Evolutionary conservation across 2,888 invertebrate species (phyloP).

Genomic region (Synergus itoensis): DNA sequence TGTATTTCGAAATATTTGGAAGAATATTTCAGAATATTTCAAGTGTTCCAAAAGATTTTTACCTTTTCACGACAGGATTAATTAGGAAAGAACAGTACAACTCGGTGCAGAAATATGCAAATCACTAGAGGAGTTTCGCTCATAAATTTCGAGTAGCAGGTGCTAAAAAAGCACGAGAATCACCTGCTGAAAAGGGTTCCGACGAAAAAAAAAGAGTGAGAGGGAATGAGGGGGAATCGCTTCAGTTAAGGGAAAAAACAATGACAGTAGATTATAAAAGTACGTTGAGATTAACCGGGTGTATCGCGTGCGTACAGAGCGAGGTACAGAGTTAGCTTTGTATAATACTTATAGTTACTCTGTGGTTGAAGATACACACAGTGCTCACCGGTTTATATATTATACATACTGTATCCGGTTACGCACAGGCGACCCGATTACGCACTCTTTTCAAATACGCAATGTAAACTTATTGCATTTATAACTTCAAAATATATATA

Average conservation of each 20-base stretch:
- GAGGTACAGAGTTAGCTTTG: background rate
- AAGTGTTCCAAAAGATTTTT: no score
- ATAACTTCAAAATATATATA: no score
- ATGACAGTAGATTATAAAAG: constrained; percentile 13
- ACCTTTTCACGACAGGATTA: no score
- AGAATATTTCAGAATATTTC: no score
- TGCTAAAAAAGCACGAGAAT: background rate
- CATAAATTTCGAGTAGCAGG: background rate
- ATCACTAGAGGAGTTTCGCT: background rate
- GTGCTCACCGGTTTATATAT: constrained; percentile 19
- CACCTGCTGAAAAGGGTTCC: constrained; percentile 3
- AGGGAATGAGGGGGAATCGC: background rate
- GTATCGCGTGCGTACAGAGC: background rate
- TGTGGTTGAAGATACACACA: background rate
- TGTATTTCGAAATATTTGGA: no score
- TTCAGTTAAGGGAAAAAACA: background rate
- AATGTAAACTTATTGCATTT: no score
- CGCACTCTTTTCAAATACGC: background rate
- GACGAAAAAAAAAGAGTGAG: background rate
- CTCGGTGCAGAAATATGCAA: background rate
- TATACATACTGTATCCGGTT: constrained; percentile 6
- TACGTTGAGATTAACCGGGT: constrained; percentile 23
- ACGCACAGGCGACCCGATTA: constrained; percentile 18
- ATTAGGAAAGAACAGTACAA: no score
- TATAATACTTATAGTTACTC: constrained; percentile 13